Conservation (phyloP, 2,797 vertebrate species). For the Tapera naevia region DNA sequence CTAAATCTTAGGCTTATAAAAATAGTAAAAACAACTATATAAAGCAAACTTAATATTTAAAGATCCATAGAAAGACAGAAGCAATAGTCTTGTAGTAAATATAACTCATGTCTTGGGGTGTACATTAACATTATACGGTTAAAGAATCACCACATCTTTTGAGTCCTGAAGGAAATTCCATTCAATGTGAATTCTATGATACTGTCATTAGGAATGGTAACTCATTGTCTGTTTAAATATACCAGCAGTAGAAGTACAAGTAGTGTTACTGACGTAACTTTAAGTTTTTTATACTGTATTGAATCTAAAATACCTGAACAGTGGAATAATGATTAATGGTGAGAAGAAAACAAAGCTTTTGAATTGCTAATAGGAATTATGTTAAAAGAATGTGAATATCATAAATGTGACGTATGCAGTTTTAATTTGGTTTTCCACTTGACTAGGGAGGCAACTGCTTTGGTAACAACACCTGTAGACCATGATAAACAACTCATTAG, state of each 20-base stretch:
- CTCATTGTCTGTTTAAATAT: background rate
- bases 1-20: background rate
- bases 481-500: conserved; percentile 1
- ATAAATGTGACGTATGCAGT: background rate
- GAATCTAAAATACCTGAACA: background rate
- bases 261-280: background rate
- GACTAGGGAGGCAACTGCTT: background rate
- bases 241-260: background rate
- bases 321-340: background rate
- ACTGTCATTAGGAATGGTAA: background rate
- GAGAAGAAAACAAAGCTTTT: background rate
- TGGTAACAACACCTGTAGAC: background rate
- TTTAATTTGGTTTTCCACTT: conserved; percentile 25
- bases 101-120: background rate
- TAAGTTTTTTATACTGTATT: background rate
- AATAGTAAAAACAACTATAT: background rate
- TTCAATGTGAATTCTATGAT: background rate
- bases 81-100: background rate
- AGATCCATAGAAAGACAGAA: background rate
- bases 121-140: background rate
- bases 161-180: background rate
- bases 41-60: background rate
- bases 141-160: background rate
- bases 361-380: background rate
- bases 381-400: background rate